Evolutionary conservation across 2,888 invertebrate species (phyloP).

Genomic region (Drosophila kanekoi): DNA sequence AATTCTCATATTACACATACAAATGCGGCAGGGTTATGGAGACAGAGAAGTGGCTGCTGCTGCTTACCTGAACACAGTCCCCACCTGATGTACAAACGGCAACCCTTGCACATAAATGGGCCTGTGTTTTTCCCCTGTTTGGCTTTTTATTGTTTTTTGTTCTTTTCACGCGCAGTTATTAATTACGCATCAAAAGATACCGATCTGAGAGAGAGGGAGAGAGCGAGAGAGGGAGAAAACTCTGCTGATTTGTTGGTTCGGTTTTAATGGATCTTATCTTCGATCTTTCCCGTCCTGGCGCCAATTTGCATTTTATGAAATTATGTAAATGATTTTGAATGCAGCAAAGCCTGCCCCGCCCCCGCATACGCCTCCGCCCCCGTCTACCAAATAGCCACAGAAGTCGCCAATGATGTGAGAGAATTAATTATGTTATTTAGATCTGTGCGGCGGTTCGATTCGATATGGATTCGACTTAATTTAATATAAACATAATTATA

Average conservation of each 20-base stretch:
- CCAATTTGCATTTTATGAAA: slow-evolving; percentile 72
- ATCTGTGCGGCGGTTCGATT: slow-evolving; percentile 44
- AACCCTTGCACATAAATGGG: slow-evolving; percentile 33
- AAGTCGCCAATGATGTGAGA: slow-evolving; percentile 42
- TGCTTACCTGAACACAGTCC: slow-evolving; percentile 47
- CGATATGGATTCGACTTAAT: slow-evolving; percentile 33
- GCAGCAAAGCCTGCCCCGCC: slow-evolving; percentile 2
- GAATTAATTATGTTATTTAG: slow-evolving; percentile 67
- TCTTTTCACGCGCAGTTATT: slow-evolving; percentile 64
- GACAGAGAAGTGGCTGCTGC: background rate
- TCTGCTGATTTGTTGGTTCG: slow-evolving; percentile 58
- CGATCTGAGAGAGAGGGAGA: slow-evolving; percentile 52
- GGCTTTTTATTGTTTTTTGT: slow-evolving; percentile 29
- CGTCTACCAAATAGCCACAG: slow-evolving; percentile 22
- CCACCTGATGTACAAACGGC: slow-evolving; percentile 8
- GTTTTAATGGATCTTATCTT: slow-evolving; percentile 60
- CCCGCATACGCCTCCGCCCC: too few species aligned
- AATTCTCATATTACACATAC: slow-evolving; percentile 61
- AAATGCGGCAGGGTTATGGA: background rate
- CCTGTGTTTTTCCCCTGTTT: slow-evolving; percentile 4
- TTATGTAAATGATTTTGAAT: slow-evolving; percentile 65
- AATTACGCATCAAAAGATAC: slow-evolving; percentile 78
- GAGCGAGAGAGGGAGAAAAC: background rate
- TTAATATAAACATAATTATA: slow-evolving; percentile 42
- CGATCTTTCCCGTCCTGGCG: slow-evolving; percentile 52